Evolutionary conservation across 1,140 invertebrate genomes (phyloP), one percentile per base, ranked within the genome.

Genomic region (Idris sp.): DNA sequence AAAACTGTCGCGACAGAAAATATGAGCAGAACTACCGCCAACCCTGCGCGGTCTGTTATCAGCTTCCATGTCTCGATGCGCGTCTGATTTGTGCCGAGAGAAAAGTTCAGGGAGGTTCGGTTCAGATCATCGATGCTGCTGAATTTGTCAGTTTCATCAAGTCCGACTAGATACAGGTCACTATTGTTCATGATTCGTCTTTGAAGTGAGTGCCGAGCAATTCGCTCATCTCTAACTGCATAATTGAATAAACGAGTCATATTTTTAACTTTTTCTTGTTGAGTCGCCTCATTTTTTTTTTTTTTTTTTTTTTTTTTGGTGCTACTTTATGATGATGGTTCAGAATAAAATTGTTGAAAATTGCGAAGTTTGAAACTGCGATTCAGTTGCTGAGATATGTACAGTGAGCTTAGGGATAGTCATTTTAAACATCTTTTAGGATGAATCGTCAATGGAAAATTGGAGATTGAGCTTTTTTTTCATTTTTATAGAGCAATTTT

Each of bases 1-100:
- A 92, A 91, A 13, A 92, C 89, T 0, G 92, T 92, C 0, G 88
- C 88, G 0, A 91, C 80, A 8, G 90, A 92, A 73, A 92, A 92
- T 1, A 90, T 59, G 6, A 90, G 78, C 0, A 93, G 78, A 0
- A 92, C 54, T 0, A 90, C 72, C 2, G 89, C 90, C 0, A 92
- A 76, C 9, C 84, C 78, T 2, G 83, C 83, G 2, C 88, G 81
- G 6, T 90, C 87, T 5, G 81, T 81, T 2, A 85, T 83, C 11
- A 88, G 69, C 10, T 83, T 74, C 80, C 85, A 86, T 8, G 86
- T 59, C 35, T 82, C 80, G 1, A n/a, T 75, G 22, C 2, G 46
- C 3, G 83, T 83, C 2, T 88, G 80, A 9, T 90, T 1, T 88
- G 80, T 9, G 89, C 87, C 2, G 83, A 78, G 0, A 85, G 7